Evolutionary conservation across 2,797 vertebrate species (phyloP).

Genomic region (Champsocephalus gunnari): DNA sequence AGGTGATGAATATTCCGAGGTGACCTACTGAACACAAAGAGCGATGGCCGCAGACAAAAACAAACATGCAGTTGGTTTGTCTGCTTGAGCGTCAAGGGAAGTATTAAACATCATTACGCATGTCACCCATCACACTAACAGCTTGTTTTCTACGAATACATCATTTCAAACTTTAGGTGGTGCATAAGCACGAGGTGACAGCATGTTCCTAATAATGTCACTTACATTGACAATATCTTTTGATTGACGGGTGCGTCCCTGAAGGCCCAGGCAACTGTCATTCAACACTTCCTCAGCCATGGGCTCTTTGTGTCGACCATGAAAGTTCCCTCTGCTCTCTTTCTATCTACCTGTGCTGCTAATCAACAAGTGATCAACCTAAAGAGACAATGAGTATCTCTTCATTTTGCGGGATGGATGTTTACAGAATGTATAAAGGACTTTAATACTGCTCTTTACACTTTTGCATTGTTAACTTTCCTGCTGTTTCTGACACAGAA

Average conservation of each 20-base stretch:
- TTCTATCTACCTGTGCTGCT: constrained; percentile 42
- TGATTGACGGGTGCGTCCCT: constrained; percentile 70
- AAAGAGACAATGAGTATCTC: constrained; percentile 29
- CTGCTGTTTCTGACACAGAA: neutral
- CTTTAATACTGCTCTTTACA: constrained; percentile 12
- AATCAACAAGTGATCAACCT: constrained; percentile 50
- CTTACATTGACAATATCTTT: constrained; percentile 52
- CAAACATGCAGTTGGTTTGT: constrained; percentile 69
- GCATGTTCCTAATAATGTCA: constrained; percentile 66
- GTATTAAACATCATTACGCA: constrained; percentile 75
- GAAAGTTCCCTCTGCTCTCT: constrained; percentile 45
- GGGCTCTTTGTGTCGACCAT: constrained; percentile 67
- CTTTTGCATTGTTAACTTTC: neutral
- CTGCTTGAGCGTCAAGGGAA: constrained; percentile 56
- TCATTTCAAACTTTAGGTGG: constrained; percentile 51
- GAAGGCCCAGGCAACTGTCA: constrained; percentile 61
- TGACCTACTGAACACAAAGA: constrained; percentile 68
- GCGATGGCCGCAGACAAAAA: constrained; percentile 68
- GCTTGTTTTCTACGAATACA: constrained; percentile 64
- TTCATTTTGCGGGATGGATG: constrained; percentile 22
- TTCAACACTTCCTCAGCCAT: constrained; percentile 65
- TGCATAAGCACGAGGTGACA: constrained; percentile 56
- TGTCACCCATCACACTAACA: constrained; percentile 67
- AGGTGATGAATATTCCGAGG: constrained; percentile 77
- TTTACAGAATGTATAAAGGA: constrained; percentile 3